Conservation (phyloP, 2,888 invertebrate genomes). For the Limnephilus lunatus region DNA sequence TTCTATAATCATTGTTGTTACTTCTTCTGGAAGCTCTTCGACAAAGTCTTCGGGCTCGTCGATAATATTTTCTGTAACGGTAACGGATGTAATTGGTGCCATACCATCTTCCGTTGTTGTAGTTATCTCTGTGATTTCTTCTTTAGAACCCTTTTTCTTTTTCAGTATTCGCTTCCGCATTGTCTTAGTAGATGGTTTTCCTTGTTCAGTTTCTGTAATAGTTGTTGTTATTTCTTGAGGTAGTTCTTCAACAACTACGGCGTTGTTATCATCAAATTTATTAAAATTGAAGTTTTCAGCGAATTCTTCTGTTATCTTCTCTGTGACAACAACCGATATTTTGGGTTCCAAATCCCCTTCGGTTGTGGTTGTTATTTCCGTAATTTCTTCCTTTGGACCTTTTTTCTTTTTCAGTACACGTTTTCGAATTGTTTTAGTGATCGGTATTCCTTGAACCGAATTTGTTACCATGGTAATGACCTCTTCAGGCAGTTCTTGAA, state of each 20-base stretch:
- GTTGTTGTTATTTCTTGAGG: conserved; percentile 67
- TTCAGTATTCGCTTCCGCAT: neutral
- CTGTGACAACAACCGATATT: conserved; percentile 64
- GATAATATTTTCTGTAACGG: conserved; percentile 67
- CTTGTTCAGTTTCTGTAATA: conserved; percentile 66
- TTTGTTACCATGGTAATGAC: neutral
- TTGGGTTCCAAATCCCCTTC: conserved; percentile 66
- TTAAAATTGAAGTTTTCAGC: conserved; percentile 68
- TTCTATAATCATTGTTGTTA: neutral
- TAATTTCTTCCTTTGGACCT: conserved; percentile 68
- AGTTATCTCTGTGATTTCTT: conserved; percentile 67
- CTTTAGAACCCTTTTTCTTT: conserved; percentile 67
- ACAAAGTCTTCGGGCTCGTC: neutral
- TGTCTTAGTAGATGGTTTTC: neutral
- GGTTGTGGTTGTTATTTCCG: conserved; percentile 72
- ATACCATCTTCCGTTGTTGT: neutral
- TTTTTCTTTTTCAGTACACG: conserved; percentile 68
- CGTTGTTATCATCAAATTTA: conserved; percentile 65
- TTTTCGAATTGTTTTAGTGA: conserved; percentile 70
- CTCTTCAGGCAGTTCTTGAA: conserved; percentile 68
- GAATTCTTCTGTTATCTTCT: conserved; percentile 46
- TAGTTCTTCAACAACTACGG: conserved; percentile 68
- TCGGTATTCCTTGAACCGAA: neutral
- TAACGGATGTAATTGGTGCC: conserved; percentile 62
- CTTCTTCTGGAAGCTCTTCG: conserved; percentile 64